Evolutionary conservation across 2,888 invertebrate species (phyloP).

Genomic region (Lysandra bellargus): DNA sequence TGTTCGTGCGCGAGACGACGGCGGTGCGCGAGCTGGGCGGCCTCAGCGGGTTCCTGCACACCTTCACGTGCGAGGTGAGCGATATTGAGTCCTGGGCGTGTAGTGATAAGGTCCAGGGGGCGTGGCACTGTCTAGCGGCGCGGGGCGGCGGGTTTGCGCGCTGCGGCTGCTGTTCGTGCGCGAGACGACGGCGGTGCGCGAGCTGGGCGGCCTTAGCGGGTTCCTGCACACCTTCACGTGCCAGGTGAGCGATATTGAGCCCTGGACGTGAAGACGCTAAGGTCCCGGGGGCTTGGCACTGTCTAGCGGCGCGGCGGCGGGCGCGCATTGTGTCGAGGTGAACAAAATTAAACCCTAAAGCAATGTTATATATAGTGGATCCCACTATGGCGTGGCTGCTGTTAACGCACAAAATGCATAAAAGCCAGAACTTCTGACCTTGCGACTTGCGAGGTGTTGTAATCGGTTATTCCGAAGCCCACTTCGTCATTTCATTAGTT

Average conservation of each 20-base stretch:
- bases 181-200: constrained; percentile 95
- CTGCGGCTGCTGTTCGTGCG: constrained; percentile 96
- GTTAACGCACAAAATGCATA: too few species aligned
- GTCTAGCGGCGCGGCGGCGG: too few species aligned
- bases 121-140: constrained; percentile 60
- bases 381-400: too few species aligned
- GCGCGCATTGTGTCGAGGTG: too few species aligned
- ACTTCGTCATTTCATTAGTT: too few species aligned
- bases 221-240: constrained; percentile 96
- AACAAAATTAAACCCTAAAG: too few species aligned
- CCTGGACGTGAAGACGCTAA: neutral
- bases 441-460: too few species aligned
- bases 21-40: constrained; percentile 94
- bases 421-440: too few species aligned
- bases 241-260: constrained; percentile 78
- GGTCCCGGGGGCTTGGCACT: neutral
- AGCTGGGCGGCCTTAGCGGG: constrained; percentile 93
- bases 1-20: constrained; percentile 97
- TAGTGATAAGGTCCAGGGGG: neutral
- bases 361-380: too few species aligned
- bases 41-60: constrained; percentile 95
- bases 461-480: too few species aligned
- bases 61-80: constrained; percentile 91
- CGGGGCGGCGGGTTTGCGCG: constrained; percentile 91
- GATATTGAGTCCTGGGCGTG: neutral